phyloP scores from a whole-genome alignment of 2,888 invertebrate genomes.

The Aelia acuminata region DNA sequence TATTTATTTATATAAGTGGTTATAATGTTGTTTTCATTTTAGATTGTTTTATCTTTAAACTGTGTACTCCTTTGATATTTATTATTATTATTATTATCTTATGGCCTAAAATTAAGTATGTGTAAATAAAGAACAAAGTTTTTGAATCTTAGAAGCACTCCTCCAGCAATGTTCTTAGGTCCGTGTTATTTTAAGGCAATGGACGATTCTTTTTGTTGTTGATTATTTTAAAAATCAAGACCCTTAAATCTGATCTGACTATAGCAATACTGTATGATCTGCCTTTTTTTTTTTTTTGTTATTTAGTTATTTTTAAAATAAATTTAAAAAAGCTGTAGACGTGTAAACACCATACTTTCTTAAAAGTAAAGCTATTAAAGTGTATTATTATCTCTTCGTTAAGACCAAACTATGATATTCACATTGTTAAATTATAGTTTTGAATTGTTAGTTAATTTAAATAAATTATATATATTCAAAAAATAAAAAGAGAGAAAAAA shows the following conservation, averaged over 20 bases:
- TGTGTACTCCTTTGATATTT: background rate
- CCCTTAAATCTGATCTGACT: conserved; percentile 16
- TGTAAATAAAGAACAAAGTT: conserved; percentile 53
- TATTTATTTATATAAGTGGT: conserved; percentile 50
- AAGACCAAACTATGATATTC: conserved; percentile 35
- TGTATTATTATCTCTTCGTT: conserved; percentile 34
- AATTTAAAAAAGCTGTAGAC: background rate
- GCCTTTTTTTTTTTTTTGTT: background rate
- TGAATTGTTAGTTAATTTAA: conserved; percentile 12
- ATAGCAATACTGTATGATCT: conserved; percentile 5
- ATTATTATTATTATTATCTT: conserved; percentile 30
- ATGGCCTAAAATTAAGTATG: conserved; percentile 54
- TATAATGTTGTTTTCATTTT: conserved; percentile 17
- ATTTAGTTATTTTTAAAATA: background rate
- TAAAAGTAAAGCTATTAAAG: background rate
- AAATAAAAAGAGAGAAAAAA: background rate
- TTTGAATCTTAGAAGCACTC: background rate
- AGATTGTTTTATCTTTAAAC: conserved; percentile 23
- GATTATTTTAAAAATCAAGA: conserved; percentile 14
- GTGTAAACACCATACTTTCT: conserved; percentile 4
- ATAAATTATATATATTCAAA: background rate
- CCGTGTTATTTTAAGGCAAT: background rate
- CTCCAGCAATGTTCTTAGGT: background rate
- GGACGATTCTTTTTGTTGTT: background rate
- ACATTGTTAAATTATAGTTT: conserved; percentile 25